These are phyloP conservation scores for Oryzias celebensis DNA, from an alignment of 2,113 vertebrate species.

Conservation along the genomic window DNA sequence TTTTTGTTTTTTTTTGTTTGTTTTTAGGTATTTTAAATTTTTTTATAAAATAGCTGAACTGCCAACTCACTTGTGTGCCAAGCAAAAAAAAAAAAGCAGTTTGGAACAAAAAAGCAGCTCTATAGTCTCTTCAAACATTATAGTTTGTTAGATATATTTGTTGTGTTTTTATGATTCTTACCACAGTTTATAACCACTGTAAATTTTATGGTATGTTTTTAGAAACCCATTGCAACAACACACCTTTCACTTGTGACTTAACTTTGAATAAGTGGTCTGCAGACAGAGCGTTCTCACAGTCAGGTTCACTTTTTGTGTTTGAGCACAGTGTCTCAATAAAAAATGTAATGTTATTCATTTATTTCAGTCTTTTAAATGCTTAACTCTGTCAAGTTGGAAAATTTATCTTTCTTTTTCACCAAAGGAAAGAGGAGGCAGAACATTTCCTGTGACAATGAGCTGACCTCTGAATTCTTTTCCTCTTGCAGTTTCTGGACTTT, in stretches of 20 bases:
- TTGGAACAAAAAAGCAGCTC: background rate
- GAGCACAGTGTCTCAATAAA: conserved; percentile 64
- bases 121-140: background rate
- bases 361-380: background rate
- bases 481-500: too few species aligned
- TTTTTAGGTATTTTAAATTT: conserved; percentile 2
- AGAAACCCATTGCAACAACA: conserved; percentile 53
- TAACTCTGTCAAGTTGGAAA: too few species aligned
- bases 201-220: conserved; percentile 60
- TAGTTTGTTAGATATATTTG: conserved; percentile 20
- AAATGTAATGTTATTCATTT: conserved; percentile 3
- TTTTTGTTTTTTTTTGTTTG: background rate
- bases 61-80: conserved; percentile 42
- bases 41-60: conserved; percentile 35
- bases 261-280: conserved; percentile 59
- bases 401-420: background rate
- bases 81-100: conserved; percentile 23
- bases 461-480: too few species aligned
- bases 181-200: conserved; percentile 73
- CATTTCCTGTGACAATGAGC: too few species aligned
- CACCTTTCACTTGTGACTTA: conserved; percentile 63
- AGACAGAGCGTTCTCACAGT: conserved; percentile 57
- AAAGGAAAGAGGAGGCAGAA: background rate
- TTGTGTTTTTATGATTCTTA: conserved; percentile 45
- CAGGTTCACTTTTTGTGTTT: conserved; percentile 62